Evolutionary conservation across 2,888 invertebrate genomes (phyloP), one percentile per base, ranked within the genome.

Genomic region (Lasioglossum vierecki): DNA sequence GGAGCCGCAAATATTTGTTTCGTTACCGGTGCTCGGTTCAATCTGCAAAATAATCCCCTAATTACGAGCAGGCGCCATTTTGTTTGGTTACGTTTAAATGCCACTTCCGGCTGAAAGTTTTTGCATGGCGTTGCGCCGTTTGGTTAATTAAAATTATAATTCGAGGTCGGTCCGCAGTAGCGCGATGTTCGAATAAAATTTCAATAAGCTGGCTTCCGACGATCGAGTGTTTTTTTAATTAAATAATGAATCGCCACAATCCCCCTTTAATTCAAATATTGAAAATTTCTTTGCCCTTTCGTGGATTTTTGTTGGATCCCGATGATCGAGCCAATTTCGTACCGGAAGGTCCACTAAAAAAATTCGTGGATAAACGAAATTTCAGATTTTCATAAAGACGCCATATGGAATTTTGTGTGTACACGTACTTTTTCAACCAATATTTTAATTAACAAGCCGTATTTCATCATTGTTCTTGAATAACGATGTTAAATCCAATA

Each of bases 1-100:
- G 66, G 13, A 18, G 18, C 66, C 44, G 30, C 63, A 44, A 76
- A 60, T 63, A 63, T 76, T 76, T 46, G 63, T 66, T 46, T 63
- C 76, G 4, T 18, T 46, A 30, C 44, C 26, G 76, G 41, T 75
- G 30, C 57, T 75, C 60, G 63, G 9, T n/a, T 39, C 39, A 13
- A 41, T 13, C 57, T 41, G 41, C 41, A 41, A 49, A 57, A 74
- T 41, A 41, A 74, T 70, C 74, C 57, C 22, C 74, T 39, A 39
- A 74, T 73, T 39, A 57, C 41, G 18, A 13, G 15, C 57, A 30
- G 41, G 57, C 57, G 15, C 39, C 74, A 74, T 57, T 74, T 74
- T 74, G 46, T 70, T 57, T 49, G 26, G 76, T 57, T 80, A 57
- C 74, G n/a, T 41, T 15, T 26, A 9, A 4, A 57, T 57, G 2